Conservation (phyloP, 2,113 vertebrate species). For the Ammodytes dubius region DNA sequence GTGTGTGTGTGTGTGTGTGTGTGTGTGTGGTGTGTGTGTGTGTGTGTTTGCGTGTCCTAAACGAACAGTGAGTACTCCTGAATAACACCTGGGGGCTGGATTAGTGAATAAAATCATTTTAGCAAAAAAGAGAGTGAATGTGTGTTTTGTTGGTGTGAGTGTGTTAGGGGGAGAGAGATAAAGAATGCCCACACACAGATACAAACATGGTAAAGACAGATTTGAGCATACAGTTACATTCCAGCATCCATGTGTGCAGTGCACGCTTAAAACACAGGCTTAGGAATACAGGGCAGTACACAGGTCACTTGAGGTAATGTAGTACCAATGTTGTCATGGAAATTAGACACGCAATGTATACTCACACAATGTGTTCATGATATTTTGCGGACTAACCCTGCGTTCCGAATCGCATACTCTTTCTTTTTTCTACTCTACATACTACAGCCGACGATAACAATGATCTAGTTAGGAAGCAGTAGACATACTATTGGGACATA, state of each 20-base stretch:
- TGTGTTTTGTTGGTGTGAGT: slow-evolving; percentile 17
- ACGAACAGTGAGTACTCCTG: slow-evolving; percentile 59
- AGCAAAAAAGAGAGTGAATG: slow-evolving; percentile 2
- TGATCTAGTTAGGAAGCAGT: too few species aligned
- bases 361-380: too few species aligned
- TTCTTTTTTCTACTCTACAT: too few species aligned
- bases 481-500: too few species aligned
- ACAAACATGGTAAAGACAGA: not conserved
- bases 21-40: slow-evolving; percentile 17
- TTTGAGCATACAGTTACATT: too few species aligned
- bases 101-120: slow-evolving; percentile 43
- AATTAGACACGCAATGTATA: too few species aligned
- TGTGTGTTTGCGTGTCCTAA: slow-evolving; percentile 24
- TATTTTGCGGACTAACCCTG: too few species aligned
- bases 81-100: slow-evolving; percentile 55
- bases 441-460: too few species aligned
- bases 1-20: slow-evolving; percentile 8
- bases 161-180: slow-evolving; percentile 29
- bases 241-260: not conserved
- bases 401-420: too few species aligned
- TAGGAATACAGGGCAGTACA: not conserved
- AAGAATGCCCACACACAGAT: slow-evolving; percentile 5
- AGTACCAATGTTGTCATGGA: too few species aligned
- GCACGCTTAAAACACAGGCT: not conserved
- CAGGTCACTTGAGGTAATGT: too few species aligned